Evolutionary conservation across 2,797 vertebrate species (phyloP), one percentile per base, ranked within the genome.

Genomic region (Carduelis carduelis): DNA sequence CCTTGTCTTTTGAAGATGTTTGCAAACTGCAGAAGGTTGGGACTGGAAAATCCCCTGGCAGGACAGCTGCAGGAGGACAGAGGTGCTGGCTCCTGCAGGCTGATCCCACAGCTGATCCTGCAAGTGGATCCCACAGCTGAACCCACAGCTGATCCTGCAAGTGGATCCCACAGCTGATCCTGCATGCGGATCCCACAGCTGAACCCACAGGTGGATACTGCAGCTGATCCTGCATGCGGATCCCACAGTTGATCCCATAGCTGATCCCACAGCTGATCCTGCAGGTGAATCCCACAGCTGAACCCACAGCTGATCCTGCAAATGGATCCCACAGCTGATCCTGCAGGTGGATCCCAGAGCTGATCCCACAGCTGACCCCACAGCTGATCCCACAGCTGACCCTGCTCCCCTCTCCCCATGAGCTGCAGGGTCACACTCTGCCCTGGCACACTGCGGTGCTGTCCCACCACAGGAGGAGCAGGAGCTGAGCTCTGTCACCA

Each of bases 401-500:
- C 9, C 19, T 0, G 9, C 61, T 61, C 57, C 14, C 28, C 56
- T n/a, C n/a, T 27, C 61, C 19, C 52, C 20, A 5, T 4, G n/a
- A 85, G 41, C 37, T 9, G 52, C 12, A 21, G 23, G 83, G 50
- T 7, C 28, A 19, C 24, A 16, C 53, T 6, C 41, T 0, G 21
- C 59, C 55, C 44, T 79, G 87, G 52, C 4, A 39, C 90, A 63
- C 95, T 87, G 84, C 43, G 23, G 83, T 9, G 44, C 85, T 1
- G 3, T 74, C 71, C 93, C 84, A 64, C 79, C 12, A 34, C 60
- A 23, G 46, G 39, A 24, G 81, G 55, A 64, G 60, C 46, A 64
- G 90, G 94, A 93, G 92, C 93, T 17, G 59, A 81, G 88, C 75
- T 56, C 57, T 11, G 70, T 57, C 86, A 50, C 86, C 90, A 55